Evolutionary conservation across 2,113 vertebrate genomes (phyloP).

Genomic region (Acrocephalus arundinaceus): DNA sequence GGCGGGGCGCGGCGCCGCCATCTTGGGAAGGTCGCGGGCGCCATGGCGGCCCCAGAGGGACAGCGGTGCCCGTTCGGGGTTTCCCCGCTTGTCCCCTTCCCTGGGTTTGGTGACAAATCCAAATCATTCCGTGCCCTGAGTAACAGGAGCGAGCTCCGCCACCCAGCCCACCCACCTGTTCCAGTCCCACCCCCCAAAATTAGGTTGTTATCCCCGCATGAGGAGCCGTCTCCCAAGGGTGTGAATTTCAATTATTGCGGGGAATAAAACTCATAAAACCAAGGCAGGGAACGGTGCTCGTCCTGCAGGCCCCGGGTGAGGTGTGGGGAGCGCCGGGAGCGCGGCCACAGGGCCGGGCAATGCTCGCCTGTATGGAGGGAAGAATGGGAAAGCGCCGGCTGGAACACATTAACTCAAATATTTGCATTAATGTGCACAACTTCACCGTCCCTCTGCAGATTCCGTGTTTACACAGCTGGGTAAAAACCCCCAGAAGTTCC

Average conservation of each 20-base stretch:
- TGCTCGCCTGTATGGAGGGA: not conserved
- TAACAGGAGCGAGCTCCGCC: not conserved
- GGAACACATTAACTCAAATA: not conserved
- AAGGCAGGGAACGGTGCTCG: fast-evolving
- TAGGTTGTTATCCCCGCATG: fast-evolving
- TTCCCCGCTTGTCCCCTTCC: fast-evolving
- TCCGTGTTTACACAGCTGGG: slow-evolving; percentile 4
- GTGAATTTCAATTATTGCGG: not conserved
- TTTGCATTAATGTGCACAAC: not conserved
- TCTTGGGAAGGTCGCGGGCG: slow-evolving; percentile 74
- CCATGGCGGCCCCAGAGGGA: fast-evolving
- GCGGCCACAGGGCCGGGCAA: not conserved
- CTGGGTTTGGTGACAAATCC: not conserved
- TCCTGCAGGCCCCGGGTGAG: fast-evolving
- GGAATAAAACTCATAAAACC: fast-evolving
- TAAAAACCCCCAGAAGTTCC: not conserved
- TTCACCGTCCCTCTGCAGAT: not conserved
- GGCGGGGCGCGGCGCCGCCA: not conserved
- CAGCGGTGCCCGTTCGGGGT: fast-evolving
- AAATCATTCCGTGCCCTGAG: fast-evolving
- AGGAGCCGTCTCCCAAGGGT: fast-evolving
- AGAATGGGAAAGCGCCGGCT: not conserved
- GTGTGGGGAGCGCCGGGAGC: not conserved
- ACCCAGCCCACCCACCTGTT: fast-evolving
- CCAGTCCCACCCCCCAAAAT: fast-evolving